Base-by-base conservation (phyloP, 1,140 invertebrate species). In the Pantala flavescens region DNA sequence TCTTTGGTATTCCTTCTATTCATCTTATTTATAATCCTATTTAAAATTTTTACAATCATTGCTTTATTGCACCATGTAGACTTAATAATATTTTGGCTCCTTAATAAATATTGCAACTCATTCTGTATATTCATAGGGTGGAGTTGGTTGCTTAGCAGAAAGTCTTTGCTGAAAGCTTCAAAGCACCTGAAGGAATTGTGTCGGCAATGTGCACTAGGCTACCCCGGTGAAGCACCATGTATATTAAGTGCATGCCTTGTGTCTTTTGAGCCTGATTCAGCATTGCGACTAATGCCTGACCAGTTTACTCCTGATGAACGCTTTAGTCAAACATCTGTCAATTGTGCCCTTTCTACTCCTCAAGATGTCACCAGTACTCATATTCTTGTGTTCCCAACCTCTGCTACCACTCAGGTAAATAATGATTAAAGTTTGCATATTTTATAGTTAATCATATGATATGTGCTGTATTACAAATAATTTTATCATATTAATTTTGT, bases 301-400 rank as follows among this genome's bases (percentile, higher is more conserved):
- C 93, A 95, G 78, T 95, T 94, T 80, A 95, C 93, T 63, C 93
- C 93, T n/a, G 93, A 95, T 80, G 93, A 95, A 82, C 87, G 93
- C 74, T 95, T 95, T 84, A 93, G 90, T 77, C 92, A 93, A 82
- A 90, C 90, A 76, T 92, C 90, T 72, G 91, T 91, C 80, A 90
- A 94, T 84, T 90, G 90, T 81, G 89, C 92, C 78, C 85, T 96
- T 74, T 93, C 92, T 72, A 97, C 95, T 71, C 94, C 94, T 9
- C 90, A 96, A 78, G 96, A 99, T 85, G 94, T 97, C 72, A 94
- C 94, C 72, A 95, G 94, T 80, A 99, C 97, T 72, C 98, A 99
- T 82, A 99, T 99, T 78, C 88, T 99, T 75, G 97, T 99, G 76
- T 99, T 99, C 85, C 98, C 98, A 71, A 99, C 96, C 11, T 98